Percentiles rank a stretch among this genome's conserved stretches.
Evolutionary conservation across 2,888 invertebrate genomes (phyloP).

Genomic region (Lissonota sp.): DNA sequence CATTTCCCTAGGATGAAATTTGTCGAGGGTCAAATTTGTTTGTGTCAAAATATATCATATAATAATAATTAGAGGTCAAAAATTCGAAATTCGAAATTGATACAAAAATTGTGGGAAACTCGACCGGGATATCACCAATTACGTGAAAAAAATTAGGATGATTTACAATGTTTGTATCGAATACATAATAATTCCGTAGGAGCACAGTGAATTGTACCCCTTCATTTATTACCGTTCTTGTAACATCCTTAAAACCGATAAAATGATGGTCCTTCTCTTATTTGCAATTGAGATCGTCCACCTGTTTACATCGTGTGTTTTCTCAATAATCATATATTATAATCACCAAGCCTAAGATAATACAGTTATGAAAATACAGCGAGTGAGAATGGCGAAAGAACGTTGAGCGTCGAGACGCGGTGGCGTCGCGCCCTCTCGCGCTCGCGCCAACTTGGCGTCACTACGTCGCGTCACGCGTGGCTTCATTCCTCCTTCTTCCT

Average conservation of each 20-base stretch:
- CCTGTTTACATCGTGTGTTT: constrained; percentile 44
- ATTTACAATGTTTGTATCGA: too few species aligned
- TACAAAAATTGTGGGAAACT: too few species aligned
- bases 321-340: constrained; percentile 54
- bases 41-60: too few species aligned
- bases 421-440: constrained; percentile 1
- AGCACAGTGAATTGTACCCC: neutral
- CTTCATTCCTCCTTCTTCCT: constrained; percentile 21
- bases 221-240: constrained; percentile 26
- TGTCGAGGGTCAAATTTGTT: too few species aligned
- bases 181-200: too few species aligned
- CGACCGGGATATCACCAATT: too few species aligned
- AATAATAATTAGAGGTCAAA: too few species aligned
- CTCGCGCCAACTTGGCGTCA: constrained; percentile 28
- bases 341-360: constrained; percentile 29
- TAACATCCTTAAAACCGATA: neutral
- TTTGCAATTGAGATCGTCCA: neutral
- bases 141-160: too few species aligned
- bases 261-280: constrained; percentile 7
- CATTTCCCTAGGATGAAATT: too few species aligned
- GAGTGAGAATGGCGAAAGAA: constrained; percentile 26
- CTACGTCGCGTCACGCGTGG: constrained; percentile 43
- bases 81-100: too few species aligned
- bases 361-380: constrained; percentile 14
- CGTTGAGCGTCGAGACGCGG: constrained; percentile 6